Percentiles rank a stretch among this genome's conserved stretches.
Evolutionary conservation across 2,797 vertebrate species (phyloP).

Genomic region (Sebastolobus alascanus): DNA sequence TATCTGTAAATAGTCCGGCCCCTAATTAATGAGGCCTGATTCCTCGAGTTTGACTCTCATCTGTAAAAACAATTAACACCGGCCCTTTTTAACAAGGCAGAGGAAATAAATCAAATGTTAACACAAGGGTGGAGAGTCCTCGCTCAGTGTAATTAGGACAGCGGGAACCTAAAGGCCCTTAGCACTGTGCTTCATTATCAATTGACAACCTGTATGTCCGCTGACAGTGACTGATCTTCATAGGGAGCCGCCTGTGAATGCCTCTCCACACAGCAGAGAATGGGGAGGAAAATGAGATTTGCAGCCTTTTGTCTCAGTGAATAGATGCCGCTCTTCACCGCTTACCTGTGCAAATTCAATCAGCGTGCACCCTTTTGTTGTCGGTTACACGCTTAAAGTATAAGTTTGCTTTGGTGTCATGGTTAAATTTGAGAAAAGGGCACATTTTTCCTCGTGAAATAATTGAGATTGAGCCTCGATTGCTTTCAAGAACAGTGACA

Average conservation of each 20-base stretch:
- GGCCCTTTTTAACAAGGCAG: constrained; percentile 88
- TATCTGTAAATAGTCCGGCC: constrained; percentile 79
- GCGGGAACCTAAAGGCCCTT: constrained; percentile 88
- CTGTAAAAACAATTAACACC: constrained; percentile 95
- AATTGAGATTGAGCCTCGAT: constrained; percentile 1
- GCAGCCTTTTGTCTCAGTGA: constrained; percentile 75
- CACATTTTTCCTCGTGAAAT: not conserved
- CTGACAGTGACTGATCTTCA: constrained; percentile 87
- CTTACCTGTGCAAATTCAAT: constrained; percentile 70
- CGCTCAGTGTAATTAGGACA: constrained; percentile 92
- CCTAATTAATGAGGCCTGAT: constrained; percentile 90
- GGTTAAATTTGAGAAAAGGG: constrained; percentile 8
- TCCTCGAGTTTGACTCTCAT: constrained; percentile 91
- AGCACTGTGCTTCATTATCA: constrained; percentile 87
- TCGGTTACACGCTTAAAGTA: constrained; percentile 8
- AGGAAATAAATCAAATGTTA: constrained; percentile 97
- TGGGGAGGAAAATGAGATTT: constrained; percentile 73
- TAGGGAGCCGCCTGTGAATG: constrained; percentile 72
- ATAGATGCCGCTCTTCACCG: constrained; percentile 55
- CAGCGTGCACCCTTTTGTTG: constrained; percentile 50
- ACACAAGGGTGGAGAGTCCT: constrained; percentile 91
- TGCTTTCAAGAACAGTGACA: constrained; percentile 5
- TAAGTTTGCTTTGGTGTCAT: constrained; percentile 17
- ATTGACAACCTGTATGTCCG: constrained; percentile 90
- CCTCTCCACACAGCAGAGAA: constrained; percentile 66